Evolutionary conservation across 2,888 invertebrate species (phyloP), one percentile per base, ranked within the genome.

Genomic region (Coenonympha arcania): DNA sequence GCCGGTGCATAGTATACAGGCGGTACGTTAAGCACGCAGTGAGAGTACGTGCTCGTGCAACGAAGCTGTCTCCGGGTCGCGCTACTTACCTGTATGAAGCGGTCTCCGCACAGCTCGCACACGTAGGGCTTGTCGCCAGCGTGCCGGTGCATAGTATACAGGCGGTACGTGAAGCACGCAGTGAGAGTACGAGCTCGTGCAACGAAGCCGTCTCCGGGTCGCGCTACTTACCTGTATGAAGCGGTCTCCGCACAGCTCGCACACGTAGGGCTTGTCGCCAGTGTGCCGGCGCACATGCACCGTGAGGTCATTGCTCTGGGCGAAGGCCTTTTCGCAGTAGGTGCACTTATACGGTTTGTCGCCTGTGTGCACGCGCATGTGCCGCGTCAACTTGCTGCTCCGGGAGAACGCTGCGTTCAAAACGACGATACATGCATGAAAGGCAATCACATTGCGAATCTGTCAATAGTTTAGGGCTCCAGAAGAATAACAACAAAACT

Each of bases 301-400:
- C 0, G 90, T 90, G 41, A 92, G 75, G 64, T 92, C 92, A 68
- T 92, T 92, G 43, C 91, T 92, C 70, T 92, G 92, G 0, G 91
- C 90, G 68, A 92, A 92, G 0, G 84, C 86, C 57, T 83, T 85
- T 3, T 84, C 84, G 57, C 86, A 87, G 58, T 83, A 89, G 2
- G 87, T 85, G 58, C 90, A 90, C 61, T 89, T 89, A 68, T 89
- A 89, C 0, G 90, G 90, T 22, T 88, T 76, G 37, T 86, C 84
- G 1, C 90, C 90, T 0, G 87, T 86, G 64, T 87, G 87, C 16
- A 89, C 88, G 4, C 90, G 87, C 89, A 89, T 89, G 59, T 90
- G 90, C 1, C 89, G 84, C 1, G 88, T 88, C 54, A 90, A 63
- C 66, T 90, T 89, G 63, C 89, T 90, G 52, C 89, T 89, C 5